These are phyloP conservation scores for Microcebus tavaratra DNA, from an alignment of 2,113 vertebrate species.

Conservation along the genomic window DNA sequence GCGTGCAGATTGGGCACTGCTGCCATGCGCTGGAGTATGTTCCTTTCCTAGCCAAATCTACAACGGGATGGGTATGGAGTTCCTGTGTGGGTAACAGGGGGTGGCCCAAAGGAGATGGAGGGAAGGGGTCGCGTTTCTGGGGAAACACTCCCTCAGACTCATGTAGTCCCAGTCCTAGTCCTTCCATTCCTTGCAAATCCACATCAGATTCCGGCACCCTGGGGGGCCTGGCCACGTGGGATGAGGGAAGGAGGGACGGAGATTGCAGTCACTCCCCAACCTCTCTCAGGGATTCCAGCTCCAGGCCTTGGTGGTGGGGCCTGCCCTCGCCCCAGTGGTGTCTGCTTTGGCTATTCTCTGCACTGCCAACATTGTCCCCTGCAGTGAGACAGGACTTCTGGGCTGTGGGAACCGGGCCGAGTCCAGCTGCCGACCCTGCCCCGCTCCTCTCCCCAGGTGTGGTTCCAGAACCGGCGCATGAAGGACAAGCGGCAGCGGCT, in stretches of 20 bases:
- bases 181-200: not conserved
- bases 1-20: not conserved
- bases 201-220: not conserved
- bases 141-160: not conserved
- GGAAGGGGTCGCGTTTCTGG: not conserved
- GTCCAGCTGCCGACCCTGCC: not conserved
- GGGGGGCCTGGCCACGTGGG: not conserved
- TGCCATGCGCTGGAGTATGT: not conserved
- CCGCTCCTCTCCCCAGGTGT: slow-evolving; percentile 88
- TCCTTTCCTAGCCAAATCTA: not conserved
- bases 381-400: not conserved
- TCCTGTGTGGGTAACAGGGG: not conserved
- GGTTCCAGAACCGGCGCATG: slow-evolving; percentile 99
- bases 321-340: not conserved
- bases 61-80: not conserved
- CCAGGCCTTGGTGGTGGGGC: not conserved
- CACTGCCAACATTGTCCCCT: too few relatives aligned
- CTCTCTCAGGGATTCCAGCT: not conserved
- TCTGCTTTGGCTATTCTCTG: not conserved
- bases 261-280: not conserved
- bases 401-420: not conserved
- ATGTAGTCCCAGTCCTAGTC: not conserved
- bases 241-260: not conserved
- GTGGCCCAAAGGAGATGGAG: not conserved
- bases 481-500: slow-evolving; percentile 98